Base-by-base conservation (phyloP, 1,140 invertebrate species). In the Mycetomoellerius zeteki region DNA sequence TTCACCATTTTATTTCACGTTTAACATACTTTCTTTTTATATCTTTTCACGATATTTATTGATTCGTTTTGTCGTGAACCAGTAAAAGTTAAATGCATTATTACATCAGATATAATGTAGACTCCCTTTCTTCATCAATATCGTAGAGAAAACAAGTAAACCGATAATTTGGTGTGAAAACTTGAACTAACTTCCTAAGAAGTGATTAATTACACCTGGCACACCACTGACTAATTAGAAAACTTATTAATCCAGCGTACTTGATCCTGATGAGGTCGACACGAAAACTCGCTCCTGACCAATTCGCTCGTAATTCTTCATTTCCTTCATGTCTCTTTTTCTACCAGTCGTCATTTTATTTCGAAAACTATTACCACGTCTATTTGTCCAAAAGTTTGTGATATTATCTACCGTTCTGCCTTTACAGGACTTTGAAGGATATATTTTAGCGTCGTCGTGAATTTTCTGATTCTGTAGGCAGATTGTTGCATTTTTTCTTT, bases 371-470 rank as follows among this genome's bases (percentile, higher is more conserved):
- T 82, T 87, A 5, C 90, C 88, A 1, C 93, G 89, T 12, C 60
- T 85, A 30, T 85, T 92, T 21, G 80, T 88, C 93, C 91, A 94
- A 52, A 94, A 93, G 16, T 88, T 93, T 12, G 92, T 64, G 16
- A 93, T 85, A 77, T 94, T 94, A 27, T 94, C 94, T 21, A 93
- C 92, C 0, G 92, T 92, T 21, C 88, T 89, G 21, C 86, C 84
- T 50, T 73, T 88, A 30, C 89, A 89, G 7, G 90, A 89, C 76
- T 92, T 94, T 0, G 86, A 86, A 6, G 82, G 58, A 54, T 77
- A 85, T 2, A 62, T 62, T 14, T 75, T 84, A 19, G 60, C 24
- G 47, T 21, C 16, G 37, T 84, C 69, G 27, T 73, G n/a, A 2
- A 73, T 62, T 33, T 60, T 73, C 14, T 84, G 69, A 47, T 75